A percentile compares a stretch with the other conserved stretches of the same genome.
phyloP scores from a whole-genome alignment of 2,888 invertebrate species.

The Leptopilina myrica region DNA sequence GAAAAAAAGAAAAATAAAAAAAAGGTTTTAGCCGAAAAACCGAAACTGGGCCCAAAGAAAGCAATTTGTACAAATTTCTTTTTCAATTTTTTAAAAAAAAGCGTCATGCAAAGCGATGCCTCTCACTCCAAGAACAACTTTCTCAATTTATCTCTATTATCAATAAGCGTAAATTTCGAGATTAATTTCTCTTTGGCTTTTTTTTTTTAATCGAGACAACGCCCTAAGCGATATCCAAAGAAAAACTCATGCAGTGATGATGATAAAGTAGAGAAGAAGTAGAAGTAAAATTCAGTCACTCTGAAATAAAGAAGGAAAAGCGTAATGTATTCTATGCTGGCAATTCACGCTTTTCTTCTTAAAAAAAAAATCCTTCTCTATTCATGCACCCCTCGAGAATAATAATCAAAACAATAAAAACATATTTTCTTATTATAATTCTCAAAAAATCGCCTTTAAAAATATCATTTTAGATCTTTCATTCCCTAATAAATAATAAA shows the following conservation, averaged over 20 bases:
- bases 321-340: conserved; percentile 34
- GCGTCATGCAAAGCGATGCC: not conserved
- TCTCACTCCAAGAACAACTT: not conserved
- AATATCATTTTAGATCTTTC: no score
- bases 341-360: conserved; percentile 7
- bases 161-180: conserved; percentile 17
- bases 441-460: not conserved
- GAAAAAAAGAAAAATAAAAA: no score
- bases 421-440: not conserved
- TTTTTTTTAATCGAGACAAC: not conserved
- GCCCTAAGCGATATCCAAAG: conserved; percentile 29
- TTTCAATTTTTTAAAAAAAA: no score
- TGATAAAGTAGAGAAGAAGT: conserved; percentile 60
- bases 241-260: conserved; percentile 60
- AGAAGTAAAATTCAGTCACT: conserved; percentile 59
- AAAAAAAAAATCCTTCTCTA: not conserved
- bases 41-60: no score
- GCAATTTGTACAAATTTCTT: no score
- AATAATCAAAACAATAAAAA: not conserved
- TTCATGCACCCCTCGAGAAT: not conserved
- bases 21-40: no score
- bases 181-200: not conserved
- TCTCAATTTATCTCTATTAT: not conserved
- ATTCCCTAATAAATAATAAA: no score
- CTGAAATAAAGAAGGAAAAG: conserved; percentile 67